Percentiles rank a stretch among this genome's conserved stretches.
Evolutionary conservation across 2,113 vertebrate species (phyloP).

Genomic region (Rousettus leschenaultii): DNA sequence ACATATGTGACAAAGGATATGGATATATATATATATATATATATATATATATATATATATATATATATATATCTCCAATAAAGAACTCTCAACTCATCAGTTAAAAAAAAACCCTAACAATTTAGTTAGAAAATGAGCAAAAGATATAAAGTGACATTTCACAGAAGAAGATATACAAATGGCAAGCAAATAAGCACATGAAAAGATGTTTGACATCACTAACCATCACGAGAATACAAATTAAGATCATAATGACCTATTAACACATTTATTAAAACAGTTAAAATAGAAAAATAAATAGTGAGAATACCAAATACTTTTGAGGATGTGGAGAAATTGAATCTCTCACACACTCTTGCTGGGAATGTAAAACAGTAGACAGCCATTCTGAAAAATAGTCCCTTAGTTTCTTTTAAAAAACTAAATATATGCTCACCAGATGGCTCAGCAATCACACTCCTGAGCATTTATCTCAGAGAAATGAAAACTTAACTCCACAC

Average conservation of each 20-base stretch:
- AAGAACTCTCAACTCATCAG: not conserved
- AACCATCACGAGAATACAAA: not conserved
- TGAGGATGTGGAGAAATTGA: not conserved
- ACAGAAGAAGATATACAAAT: not conserved
- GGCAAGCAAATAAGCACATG: not conserved
- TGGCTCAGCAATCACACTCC: not conserved
- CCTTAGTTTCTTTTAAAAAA: not conserved
- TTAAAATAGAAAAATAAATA: not conserved
- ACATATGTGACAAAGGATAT: not conserved
- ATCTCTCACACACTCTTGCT: not conserved
- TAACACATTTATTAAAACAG: not conserved
- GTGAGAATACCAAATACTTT: not conserved
- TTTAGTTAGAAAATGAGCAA: slow-evolving; percentile 34
- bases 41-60: too few relatives aligned
- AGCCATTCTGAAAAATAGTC: slow-evolving; percentile 22
- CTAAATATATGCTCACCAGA: not conserved
- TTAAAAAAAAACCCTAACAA: not conserved
- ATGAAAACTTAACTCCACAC: not conserved
- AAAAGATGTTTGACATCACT: slow-evolving; percentile 7
- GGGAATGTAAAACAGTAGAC: not conserved
- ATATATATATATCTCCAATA: not conserved
- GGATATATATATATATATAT: not conserved
- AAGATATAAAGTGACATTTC: not conserved
- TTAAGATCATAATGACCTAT: not conserved
- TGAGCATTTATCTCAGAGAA: not conserved